A percentile compares a stretch with the other conserved stretches of the same genome.
These are phyloP conservation scores for Crotalus viridis DNA, from an alignment of 2,113 vertebrate species.

Conservation along the genomic window DNA sequence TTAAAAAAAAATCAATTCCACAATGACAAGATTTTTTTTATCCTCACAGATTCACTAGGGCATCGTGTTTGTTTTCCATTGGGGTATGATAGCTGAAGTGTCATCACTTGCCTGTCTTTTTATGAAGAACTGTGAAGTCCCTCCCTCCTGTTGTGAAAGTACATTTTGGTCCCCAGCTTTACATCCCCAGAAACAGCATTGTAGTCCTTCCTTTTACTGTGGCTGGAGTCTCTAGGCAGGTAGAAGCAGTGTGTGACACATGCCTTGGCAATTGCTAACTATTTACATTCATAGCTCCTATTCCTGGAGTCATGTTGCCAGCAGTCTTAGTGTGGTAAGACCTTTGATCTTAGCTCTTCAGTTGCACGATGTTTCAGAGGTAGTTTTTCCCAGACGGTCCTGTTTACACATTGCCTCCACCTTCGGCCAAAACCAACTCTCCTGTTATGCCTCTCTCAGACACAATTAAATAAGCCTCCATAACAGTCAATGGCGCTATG, in stretches of 20 bases:
- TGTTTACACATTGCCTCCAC: constrained; percentile 61
- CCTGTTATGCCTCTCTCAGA: not conserved
- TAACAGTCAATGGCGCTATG: too few relatives aligned
- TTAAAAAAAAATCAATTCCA: not conserved
- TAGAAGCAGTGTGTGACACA: not conserved
- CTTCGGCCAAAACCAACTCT: constrained; percentile 41
- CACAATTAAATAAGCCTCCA: not conserved
- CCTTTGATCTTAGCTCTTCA: constrained; percentile 36
- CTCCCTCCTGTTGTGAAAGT: not conserved
- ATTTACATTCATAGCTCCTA: constrained; percentile 64
- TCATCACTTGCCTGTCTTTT: not conserved
- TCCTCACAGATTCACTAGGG: not conserved
- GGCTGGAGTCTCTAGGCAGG: not conserved
- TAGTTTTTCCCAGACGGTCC: constrained; percentile 68
- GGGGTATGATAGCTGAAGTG: not conserved
- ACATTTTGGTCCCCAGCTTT: not conserved
- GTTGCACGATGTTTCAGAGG: constrained; percentile 58
- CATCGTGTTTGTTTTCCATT: not conserved
- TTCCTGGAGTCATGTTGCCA: constrained; percentile 63
- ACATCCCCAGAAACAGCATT: not conserved
- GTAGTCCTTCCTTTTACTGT: not conserved
- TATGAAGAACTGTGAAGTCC: not conserved
- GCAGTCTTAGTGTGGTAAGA: constrained; percentile 39
- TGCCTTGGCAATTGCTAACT: constrained; percentile 24
- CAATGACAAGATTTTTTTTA: not conserved